Percentiles rank a stretch among this genome's conserved stretches.
These are phyloP conservation scores for Bufo bufo DNA, from an alignment of 2,113 vertebrate species.

Conservation along the genomic window DNA sequence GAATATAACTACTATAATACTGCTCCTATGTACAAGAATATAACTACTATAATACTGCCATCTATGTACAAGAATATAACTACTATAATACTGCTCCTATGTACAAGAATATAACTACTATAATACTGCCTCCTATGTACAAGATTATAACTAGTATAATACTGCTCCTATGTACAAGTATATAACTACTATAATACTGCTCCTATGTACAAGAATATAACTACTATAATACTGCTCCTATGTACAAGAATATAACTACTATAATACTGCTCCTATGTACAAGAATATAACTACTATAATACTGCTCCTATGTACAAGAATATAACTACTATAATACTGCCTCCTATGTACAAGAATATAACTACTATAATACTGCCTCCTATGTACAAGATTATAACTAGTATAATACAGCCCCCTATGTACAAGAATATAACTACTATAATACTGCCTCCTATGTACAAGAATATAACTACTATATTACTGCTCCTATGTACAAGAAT, in stretches of 20 bases:
- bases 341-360: neutral
- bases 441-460: neutral
- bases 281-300: too few species aligned
- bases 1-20: conserved; percentile 3
- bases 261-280: too few species aligned
- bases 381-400: neutral
- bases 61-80: neutral
- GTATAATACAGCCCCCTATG: neutral
- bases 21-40: neutral
- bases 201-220: neutral
- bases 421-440: neutral
- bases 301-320: too few species aligned
- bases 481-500: neutral
- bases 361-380: conserved; percentile 11
- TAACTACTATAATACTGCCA: conserved; percentile 4
- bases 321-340: neutral
- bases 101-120: neutral
- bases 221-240: neutral
- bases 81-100: neutral
- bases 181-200: too few species aligned
- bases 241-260: neutral
- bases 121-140: neutral
- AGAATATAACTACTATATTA: neutral
- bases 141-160: neutral
- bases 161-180: neutral